Percentiles rank a stretch among this genome's conserved stretches.
Evolutionary conservation across 2,113 vertebrate genomes (phyloP).

Genomic region (Amia ocellicauda): DNA sequence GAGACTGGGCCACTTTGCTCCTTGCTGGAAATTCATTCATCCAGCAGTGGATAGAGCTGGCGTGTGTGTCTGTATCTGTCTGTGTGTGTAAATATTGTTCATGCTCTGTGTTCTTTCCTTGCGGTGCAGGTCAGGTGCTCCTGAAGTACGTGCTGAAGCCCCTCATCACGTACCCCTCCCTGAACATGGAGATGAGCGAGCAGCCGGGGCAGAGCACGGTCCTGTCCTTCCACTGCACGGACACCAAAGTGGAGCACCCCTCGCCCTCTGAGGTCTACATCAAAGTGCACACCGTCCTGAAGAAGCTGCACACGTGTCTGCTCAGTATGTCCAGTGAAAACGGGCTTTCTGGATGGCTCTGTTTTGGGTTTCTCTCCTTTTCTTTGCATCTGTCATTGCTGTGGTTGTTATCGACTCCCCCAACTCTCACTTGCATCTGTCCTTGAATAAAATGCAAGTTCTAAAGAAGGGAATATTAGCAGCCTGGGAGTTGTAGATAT

Average conservation of each 20-base stretch:
- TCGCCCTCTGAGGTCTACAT: slow-evolving; percentile 78
- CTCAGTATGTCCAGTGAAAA: slow-evolving; percentile 77
- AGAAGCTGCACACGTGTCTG: slow-evolving; percentile 73
- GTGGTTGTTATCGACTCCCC: no score
- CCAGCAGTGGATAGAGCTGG: no score
- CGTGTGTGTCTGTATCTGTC: not conserved
- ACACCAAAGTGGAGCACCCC: slow-evolving; percentile 54
- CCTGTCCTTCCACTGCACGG: slow-evolving; percentile 62
- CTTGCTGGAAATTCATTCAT: no score
- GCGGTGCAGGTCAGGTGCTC: slow-evolving; percentile 85
- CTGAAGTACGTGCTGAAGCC: slow-evolving; percentile 85
- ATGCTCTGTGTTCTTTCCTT: not conserved
- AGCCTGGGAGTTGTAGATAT: not conserved
- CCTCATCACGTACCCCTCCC: slow-evolving; percentile 63
- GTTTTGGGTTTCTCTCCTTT: no score
- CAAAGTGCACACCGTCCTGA: slow-evolving; percentile 77
- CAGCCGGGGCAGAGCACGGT: slow-evolving; percentile 54
- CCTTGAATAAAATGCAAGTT: not conserved
- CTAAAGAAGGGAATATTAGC: not conserved
- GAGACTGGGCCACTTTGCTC: no score
- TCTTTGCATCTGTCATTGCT: no score
- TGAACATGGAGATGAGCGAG: slow-evolving; percentile 65
- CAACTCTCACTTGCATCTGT: no score
- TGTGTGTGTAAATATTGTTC: not conserved
- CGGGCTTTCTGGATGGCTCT: not conserved